Base-by-base conservation (phyloP, 1,140 invertebrate genomes). In the Steinernema feltiae region DNA sequence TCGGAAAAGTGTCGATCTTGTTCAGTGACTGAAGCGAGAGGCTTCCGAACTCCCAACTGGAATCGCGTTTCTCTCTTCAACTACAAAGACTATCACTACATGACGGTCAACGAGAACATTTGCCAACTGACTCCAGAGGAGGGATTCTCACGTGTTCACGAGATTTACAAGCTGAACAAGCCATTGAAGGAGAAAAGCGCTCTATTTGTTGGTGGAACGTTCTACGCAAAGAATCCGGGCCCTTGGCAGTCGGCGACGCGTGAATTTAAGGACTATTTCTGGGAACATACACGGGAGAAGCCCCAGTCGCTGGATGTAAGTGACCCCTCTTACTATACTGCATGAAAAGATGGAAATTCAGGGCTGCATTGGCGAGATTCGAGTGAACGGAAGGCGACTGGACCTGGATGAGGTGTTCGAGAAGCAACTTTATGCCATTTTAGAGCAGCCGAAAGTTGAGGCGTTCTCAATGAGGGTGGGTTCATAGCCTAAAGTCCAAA, bases 1-100 rank as follows among this genome's bases (percentile, higher is more conserved):
- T 17, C 53, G 2, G 53, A 63, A 27, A 63, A 63, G 24, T 63
- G 53, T 21, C 53, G 53, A 17, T 15, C 53, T 3, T 63, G 53
- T 27, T 63, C 53, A 3, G 24, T 63, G 3, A 15, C 24, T 15
- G 53, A 63, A 21, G 7, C 53, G 3, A 63, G 24, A 3, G 53
- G 53, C 24, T 63, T 63, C 53, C 12, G 24, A 27, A 63, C 53
- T 7, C 24, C 53, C 24, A 21, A 17, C 24, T 63, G 53, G 53
- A 63, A 12, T 3, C 12, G 53, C 12, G 53, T 63, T 3, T 63
- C 53, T 27, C 12, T 63, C 7, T 63, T 63, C 24, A 15, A 63
- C 24, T 63, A 63, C 53, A 63, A 63, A 27, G 53, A 63, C 24
- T 63, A 63, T 27, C 53, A 63, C 53, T 63, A 63, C 53, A 7